These are phyloP conservation scores for Choristoneura rosaceana DNA, from an alignment of 2,888 invertebrate genomes.

Conservation along the genomic window DNA sequence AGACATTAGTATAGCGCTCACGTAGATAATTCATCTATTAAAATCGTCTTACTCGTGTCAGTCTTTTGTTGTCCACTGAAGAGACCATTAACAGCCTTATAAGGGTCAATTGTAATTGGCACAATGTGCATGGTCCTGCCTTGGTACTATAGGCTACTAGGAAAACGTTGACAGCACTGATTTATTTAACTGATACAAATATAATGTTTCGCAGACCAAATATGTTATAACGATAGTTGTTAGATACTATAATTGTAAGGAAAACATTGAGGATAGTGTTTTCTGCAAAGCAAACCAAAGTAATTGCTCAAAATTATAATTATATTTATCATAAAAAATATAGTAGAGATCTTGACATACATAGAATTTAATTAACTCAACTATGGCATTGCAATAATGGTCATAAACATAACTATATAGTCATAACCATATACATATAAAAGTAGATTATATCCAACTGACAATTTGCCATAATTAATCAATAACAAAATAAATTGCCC, in stretches of 20 bases:
- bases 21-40: conserved; percentile 38
- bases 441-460: too few relatives aligned
- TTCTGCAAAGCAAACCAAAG: too few relatives aligned
- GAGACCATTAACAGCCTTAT: conserved; percentile 27
- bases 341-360: neutral
- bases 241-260: neutral
- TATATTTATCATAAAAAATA: too few relatives aligned
- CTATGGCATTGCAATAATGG: too few relatives aligned
- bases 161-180: conserved; percentile 20
- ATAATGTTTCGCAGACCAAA: neutral
- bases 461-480: too few relatives aligned
- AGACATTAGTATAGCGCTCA: conserved; percentile 23
- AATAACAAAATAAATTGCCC: too few relatives aligned
- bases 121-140: conserved; percentile 27
- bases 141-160: conserved; percentile 6
- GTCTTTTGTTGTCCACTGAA: conserved; percentile 27
- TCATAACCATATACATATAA: too few relatives aligned
- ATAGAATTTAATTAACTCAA: neutral
- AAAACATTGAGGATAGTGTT: neutral
- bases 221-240: neutral
- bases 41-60: conserved; percentile 37
- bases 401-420: too few relatives aligned
- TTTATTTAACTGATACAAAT: conserved; percentile 9
- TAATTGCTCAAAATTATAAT: too few relatives aligned
- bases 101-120: conserved; percentile 23